Evolutionary conservation across 2,113 vertebrate species (phyloP).

Genomic region (Onychostoma macrolepis): DNA sequence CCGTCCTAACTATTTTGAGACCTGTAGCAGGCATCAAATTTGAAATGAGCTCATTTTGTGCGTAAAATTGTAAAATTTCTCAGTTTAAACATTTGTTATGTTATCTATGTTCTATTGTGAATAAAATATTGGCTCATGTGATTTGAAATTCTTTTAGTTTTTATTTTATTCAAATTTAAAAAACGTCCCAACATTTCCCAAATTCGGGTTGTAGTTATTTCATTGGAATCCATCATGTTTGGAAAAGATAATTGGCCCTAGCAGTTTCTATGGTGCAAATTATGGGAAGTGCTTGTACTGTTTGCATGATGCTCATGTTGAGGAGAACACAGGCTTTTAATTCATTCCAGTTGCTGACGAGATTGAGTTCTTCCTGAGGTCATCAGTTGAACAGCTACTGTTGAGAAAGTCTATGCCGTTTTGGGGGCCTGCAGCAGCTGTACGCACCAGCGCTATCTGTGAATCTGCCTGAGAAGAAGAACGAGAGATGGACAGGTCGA

Average conservation of each 20-base stretch:
- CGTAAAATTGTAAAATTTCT: too few relatives aligned
- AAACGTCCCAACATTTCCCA: too few relatives aligned
- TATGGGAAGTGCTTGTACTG: not conserved
- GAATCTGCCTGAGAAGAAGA: slow-evolving; percentile 62
- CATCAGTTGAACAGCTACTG: slow-evolving; percentile 64
- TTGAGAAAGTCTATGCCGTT: slow-evolving; percentile 66
- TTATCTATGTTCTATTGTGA: too few relatives aligned
- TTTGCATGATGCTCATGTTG: not conserved
- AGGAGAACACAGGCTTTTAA: slow-evolving; percentile 35
- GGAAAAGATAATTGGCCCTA: not conserved
- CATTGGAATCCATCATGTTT: not conserved
- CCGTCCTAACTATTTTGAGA: too few relatives aligned
- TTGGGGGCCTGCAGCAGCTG: slow-evolving; percentile 67
- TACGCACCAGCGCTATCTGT: slow-evolving; percentile 70
- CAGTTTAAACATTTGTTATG: too few relatives aligned
- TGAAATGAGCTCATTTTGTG: too few relatives aligned
- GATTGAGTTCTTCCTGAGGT: slow-evolving; percentile 60
- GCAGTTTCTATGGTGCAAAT: not conserved
- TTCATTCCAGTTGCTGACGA: slow-evolving; percentile 39
- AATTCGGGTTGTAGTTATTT: too few relatives aligned
- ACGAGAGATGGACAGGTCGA: slow-evolving; percentile 54
- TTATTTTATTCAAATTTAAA: too few relatives aligned
- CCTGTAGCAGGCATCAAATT: too few relatives aligned
- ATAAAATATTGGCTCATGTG: too few relatives aligned
- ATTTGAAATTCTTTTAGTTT: too few relatives aligned